These are phyloP conservation scores for Mohoua ochrocephala DNA, from an alignment of 2,113 vertebrate genomes.

Conservation along the genomic window DNA sequence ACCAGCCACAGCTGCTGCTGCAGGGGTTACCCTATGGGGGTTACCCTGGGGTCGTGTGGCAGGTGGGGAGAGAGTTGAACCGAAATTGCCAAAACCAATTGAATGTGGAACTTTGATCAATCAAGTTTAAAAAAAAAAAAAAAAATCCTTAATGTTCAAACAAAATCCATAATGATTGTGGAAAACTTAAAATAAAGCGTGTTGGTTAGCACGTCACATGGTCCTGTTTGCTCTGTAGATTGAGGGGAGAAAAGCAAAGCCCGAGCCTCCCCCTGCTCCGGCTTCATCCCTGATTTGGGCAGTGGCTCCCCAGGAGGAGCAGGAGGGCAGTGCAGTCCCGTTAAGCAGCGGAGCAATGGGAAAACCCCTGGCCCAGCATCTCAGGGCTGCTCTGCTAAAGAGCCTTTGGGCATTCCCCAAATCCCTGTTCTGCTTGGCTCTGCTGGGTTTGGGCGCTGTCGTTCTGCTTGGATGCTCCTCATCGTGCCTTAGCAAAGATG, in stretches of 20 bases:
- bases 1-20: neutral
- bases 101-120: neutral
- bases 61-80: neutral
- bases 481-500: neutral
- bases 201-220: neutral
- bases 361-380: neutral
- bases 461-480: neutral
- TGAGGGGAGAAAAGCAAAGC: neutral
- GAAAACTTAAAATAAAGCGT: constrained; percentile 62
- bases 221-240: constrained; percentile 28
- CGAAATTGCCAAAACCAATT: neutral
- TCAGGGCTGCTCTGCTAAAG: neutral
- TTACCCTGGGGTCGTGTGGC: neutral
- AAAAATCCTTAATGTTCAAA: neutral
- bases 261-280: accelerated
- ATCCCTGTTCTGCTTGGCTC: neutral
- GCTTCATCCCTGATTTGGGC: neutral
- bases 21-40: neutral
- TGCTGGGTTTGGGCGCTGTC: neutral
- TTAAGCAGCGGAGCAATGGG: neutral
- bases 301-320: neutral
- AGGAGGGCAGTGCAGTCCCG: neutral
- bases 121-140: neutral
- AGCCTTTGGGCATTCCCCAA: accelerated
- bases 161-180: constrained; percentile 38